phyloP scores from a whole-genome alignment of 1,140 invertebrate genomes.

The Cydia amplana region DNA sequence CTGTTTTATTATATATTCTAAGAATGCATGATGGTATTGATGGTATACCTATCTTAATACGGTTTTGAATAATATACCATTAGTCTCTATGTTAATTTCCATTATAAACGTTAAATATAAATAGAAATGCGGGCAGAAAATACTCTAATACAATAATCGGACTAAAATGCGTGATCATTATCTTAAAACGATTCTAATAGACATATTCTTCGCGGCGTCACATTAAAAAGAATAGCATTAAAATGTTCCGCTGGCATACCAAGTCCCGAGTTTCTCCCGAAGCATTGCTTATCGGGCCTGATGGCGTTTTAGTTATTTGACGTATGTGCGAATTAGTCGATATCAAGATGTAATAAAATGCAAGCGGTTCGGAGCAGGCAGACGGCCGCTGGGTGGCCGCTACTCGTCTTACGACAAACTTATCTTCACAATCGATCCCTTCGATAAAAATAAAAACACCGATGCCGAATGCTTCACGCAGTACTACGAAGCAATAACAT shows the following conservation, averaged over 20 bases:
- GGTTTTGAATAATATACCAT: background rate
- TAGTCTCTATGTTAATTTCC: background rate
- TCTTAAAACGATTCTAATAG: slow-evolving; percentile 33
- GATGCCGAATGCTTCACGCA: slow-evolving; percentile 66
- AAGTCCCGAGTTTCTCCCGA: slow-evolving; percentile 35
- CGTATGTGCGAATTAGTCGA: slow-evolving; percentile 68
- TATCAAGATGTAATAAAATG: slow-evolving; percentile 76
- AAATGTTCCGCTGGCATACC: slow-evolving; percentile 51
- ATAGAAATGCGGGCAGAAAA: background rate
- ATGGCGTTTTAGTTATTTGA: slow-evolving; percentile 68
- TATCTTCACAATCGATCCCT: slow-evolving; percentile 76
- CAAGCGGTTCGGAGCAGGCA: slow-evolving; percentile 48
- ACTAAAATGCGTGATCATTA: background rate
- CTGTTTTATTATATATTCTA: background rate
- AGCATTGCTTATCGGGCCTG: slow-evolving; percentile 34
- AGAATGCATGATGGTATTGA: background rate
- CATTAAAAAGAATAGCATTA: slow-evolving; percentile 47
- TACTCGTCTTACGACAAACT: slow-evolving; percentile 78
- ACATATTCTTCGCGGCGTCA: background rate
- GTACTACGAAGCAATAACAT: slow-evolving; percentile 66
- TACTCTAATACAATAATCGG: background rate
- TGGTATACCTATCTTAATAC: background rate
- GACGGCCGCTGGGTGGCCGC: slow-evolving; percentile 66
- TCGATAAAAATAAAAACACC: slow-evolving; percentile 71
- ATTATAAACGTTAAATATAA: background rate